Evolutionary conservation across 2,113 vertebrate species (phyloP), one percentile per base, ranked within the genome.

Genomic region (Odontophorus gujanensis): DNA sequence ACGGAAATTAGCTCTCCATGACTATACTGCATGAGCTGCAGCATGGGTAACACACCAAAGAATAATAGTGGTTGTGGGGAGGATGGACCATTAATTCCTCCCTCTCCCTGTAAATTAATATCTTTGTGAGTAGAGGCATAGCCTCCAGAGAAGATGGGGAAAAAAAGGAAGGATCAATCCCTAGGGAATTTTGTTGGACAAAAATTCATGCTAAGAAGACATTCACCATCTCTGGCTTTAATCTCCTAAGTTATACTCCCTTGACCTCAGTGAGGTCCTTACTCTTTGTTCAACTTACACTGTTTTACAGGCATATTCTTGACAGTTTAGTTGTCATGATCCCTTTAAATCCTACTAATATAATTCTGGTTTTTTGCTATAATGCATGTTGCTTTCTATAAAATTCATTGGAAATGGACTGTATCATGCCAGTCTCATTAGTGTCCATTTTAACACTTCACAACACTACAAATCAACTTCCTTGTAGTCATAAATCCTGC

Each of bases 201-300:
- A 89, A 59, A 66, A 53, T 22, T 73, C 13, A 16, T 53, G 13
- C 36, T 55, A 53, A 63, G 47, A 21, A 53, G 51, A 17, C 9
- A 13, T 1, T 65, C 22, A 43, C 9, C 10, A 57, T 78, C 18
- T 75, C 74, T 71, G 26, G 16, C 13, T 73, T 69, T 15, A 38
- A 17, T 26, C 26, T 50, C 28, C n/a, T 75, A 58, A 53, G 34
- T 76, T 68, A 36, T 13, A 38, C 38, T 43, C 7, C 7, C 25
- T 78, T 34, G 16, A 48, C 9, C 38, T 82, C 32, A 30, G 2
- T 22, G 9, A 8, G 4, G 4, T 55, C 53, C 51, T 74, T 51
- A 47, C 13, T 50, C 8, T 45, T 48, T 32, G 14, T 22, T 34
- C 0, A 1, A 14, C 9, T 9, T 34, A 21, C 10, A 12, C 1